phyloP scores from a whole-genome alignment of 2,797 vertebrate species.

The Melanotaenia boesemani region DNA sequence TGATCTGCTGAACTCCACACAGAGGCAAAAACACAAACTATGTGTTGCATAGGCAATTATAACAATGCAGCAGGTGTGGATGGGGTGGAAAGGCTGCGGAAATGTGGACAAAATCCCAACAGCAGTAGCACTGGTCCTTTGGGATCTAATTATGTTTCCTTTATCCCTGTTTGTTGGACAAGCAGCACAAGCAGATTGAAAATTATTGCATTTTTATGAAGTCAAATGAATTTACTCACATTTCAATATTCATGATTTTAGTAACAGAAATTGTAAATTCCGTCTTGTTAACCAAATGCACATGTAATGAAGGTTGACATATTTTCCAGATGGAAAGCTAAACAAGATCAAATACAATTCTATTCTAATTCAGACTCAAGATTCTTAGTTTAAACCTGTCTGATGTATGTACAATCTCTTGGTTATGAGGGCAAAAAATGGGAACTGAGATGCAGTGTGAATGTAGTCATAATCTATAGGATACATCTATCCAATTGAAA shows the following conservation, averaged over 20 bases:
- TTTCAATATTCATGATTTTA: conserved; percentile 61
- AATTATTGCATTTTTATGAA: conserved; percentile 58
- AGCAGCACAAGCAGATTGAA: conserved; percentile 56
- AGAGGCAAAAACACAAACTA: conserved; percentile 24
- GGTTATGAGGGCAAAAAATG: too few relatives aligned
- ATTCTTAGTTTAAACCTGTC: too few relatives aligned
- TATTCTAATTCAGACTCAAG: too few relatives aligned
- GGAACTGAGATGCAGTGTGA: too few relatives aligned
- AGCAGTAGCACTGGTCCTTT: conserved; percentile 29
- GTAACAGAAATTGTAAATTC: conserved; percentile 37
- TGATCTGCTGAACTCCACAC: conserved; percentile 49
- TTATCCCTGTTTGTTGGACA: conserved; percentile 51
- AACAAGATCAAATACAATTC: not conserved
- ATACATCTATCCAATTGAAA: too few relatives aligned
- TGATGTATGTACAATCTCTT: too few relatives aligned
- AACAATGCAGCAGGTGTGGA: conserved; percentile 43
- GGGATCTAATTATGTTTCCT: conserved; percentile 45
- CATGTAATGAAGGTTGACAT: conserved; percentile 31
- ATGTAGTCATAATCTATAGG: too few relatives aligned
- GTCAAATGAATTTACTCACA: conserved; percentile 47
- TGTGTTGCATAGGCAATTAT: conserved; percentile 24
- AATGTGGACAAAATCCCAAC: conserved; percentile 12
- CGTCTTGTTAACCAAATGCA: conserved; percentile 21
- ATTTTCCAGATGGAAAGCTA: conserved; percentile 33
- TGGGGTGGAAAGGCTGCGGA: conserved; percentile 8